Conservation (phyloP, 2,113 vertebrate species). For the Chunga burmeisteri region DNA sequence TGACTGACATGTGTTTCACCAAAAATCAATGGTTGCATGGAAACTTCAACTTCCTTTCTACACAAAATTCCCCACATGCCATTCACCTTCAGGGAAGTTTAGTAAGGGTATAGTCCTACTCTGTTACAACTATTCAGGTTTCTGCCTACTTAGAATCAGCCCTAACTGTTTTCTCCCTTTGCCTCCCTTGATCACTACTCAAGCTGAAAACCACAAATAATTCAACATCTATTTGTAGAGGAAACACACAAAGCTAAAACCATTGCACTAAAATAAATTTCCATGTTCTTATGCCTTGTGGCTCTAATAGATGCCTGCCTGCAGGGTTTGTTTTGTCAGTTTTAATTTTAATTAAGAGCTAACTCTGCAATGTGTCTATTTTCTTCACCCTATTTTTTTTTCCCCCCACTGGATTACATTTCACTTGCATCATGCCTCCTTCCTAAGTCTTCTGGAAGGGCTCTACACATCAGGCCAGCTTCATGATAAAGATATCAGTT, state of each 20-base stretch:
- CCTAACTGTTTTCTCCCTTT: not conserved
- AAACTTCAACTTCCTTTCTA: not conserved
- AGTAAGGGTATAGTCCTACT: not conserved
- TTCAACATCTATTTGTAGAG: constrained; percentile 27
- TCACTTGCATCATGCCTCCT: not conserved
- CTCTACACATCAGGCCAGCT: not conserved
- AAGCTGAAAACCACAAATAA: constrained; percentile 28
- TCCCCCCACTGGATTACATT: not conserved
- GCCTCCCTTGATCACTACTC: not conserved
- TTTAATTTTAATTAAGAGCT: constrained; percentile 58
- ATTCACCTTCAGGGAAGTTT: not conserved
- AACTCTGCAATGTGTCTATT: not conserved
- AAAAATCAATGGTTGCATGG: not conserved
- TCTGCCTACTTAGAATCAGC: not conserved
- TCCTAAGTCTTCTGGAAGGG: not conserved
- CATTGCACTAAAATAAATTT: constrained; percentile 18
- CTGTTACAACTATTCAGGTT: not conserved
- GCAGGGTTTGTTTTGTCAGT: constrained; percentile 45
- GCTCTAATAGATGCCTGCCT: constrained; percentile 41
- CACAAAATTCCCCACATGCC: not conserved
- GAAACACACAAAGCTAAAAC: constrained; percentile 33
- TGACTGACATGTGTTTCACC: not conserved
- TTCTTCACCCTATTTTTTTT: not conserved
- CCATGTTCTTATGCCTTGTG: constrained; percentile 36
- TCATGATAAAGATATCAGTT: not conserved